These are phyloP conservation scores for Poicephalus gulielmi DNA, from an alignment of 2,113 vertebrate genomes.

Conservation along the genomic window DNA sequence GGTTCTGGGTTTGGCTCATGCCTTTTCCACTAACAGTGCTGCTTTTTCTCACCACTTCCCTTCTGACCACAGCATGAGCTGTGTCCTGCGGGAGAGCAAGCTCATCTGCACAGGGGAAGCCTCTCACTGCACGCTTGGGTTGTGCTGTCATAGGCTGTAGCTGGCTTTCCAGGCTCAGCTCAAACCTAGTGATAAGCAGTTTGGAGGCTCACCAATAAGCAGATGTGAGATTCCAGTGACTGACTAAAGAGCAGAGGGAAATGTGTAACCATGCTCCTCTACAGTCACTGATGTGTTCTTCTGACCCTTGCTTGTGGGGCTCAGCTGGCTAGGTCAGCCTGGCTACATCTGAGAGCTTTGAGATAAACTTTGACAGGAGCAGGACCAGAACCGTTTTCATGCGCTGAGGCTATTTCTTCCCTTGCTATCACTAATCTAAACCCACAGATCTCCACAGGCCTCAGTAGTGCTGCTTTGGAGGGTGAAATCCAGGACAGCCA, in stretches of 20 bases:
- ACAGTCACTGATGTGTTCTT: not conserved
- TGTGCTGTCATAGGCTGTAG: not conserved
- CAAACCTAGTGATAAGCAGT: not conserved
- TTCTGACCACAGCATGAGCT: fast-evolving
- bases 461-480: not conserved
- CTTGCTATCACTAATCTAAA: not conserved
- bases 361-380: not conserved
- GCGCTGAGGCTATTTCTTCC: not conserved
- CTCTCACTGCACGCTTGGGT: fast-evolving
- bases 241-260: fast-evolving
- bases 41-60: not conserved
- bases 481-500: not conserved
- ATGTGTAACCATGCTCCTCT: not conserved
- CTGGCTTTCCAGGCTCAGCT: not conserved
- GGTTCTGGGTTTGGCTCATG: not conserved
- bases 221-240: not conserved
- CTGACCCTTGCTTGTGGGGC: fast-evolving
- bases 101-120: no score
- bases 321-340: not conserved
- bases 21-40: not conserved
- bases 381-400: not conserved
- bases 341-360: not conserved
- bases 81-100: not conserved
- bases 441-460: not conserved
- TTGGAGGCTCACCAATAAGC: not conserved